Evolutionary conservation across 2,888 invertebrate genomes (phyloP).

Genomic region (Agrypnus murinus): DNA sequence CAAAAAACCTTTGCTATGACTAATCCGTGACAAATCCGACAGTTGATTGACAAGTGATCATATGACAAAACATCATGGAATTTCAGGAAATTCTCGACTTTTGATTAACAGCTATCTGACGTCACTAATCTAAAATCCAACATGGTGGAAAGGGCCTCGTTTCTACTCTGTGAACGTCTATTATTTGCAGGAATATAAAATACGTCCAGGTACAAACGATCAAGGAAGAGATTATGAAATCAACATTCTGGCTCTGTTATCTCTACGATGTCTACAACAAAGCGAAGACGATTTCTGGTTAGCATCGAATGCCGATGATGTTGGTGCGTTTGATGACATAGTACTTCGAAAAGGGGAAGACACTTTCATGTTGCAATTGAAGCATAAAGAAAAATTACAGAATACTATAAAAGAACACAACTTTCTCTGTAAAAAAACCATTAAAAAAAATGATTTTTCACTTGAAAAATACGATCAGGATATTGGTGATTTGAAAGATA

Average conservation of each 20-base stretch:
- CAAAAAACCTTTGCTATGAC: too few relatives aligned
- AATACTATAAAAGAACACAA: background rate
- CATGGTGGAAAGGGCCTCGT: too few relatives aligned
- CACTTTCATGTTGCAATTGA: conserved; percentile 21
- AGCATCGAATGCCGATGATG: conserved; percentile 1
- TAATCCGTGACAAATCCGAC: too few relatives aligned
- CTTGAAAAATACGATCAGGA: conserved; percentile 11
- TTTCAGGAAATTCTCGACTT: too few relatives aligned
- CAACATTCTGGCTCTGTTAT: conserved; percentile 19
- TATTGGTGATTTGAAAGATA: background rate
- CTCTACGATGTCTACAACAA: conserved; percentile 30
- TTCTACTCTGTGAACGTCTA: too few relatives aligned
- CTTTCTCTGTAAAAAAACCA: background rate
- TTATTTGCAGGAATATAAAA: conserved; percentile 20
- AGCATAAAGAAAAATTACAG: conserved; percentile 20
- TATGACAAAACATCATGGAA: too few relatives aligned
- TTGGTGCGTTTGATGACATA: conserved; percentile 25
- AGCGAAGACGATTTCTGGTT: conserved; percentile 5
- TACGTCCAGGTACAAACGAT: conserved; percentile 18
- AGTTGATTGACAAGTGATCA: too few relatives aligned
- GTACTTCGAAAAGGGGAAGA: background rate
- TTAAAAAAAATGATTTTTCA: conserved; percentile 9
- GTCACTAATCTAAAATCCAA: too few relatives aligned
- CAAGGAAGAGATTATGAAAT: conserved; percentile 31
- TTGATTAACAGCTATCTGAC: too few relatives aligned